A percentile compares a stretch with the other conserved stretches of the same genome.
Evolutionary conservation across 23 tunicate species (phyloP).

Genomic region (Halocynthia aurantium): DNA sequence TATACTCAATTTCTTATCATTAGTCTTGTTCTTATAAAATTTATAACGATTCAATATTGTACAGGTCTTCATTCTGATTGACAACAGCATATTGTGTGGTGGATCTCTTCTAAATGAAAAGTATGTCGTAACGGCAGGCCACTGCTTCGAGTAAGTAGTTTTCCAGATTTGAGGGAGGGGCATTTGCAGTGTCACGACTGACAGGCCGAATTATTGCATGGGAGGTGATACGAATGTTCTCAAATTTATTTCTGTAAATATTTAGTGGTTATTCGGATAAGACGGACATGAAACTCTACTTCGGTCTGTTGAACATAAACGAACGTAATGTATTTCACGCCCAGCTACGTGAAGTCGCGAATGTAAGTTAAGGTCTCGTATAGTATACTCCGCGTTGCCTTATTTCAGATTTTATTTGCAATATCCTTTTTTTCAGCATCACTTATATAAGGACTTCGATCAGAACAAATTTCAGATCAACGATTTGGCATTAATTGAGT

Average conservation of each 20-base stretch:
- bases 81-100: slow-evolving; percentile 10
- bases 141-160: slow-evolving; percentile 17
- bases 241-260: too few species aligned
- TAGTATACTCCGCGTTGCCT: not conserved
- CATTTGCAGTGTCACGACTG: too few species aligned
- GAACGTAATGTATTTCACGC: not conserved
- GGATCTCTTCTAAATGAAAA: slow-evolving; percentile 6
- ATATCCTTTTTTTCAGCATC: not conserved
- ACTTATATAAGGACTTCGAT: slow-evolving; percentile 23
- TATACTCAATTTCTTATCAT: not conserved
- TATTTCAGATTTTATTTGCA: too few species aligned
- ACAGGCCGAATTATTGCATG: too few species aligned
- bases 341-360: not conserved
- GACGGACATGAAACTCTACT: slow-evolving; percentile 3
- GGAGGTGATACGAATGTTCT: too few species aligned
- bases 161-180: too few species aligned
- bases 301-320: slow-evolving; percentile 13
- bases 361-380: not conserved
- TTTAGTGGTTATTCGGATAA: not conserved
- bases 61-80: not conserved
- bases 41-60: not conserved
- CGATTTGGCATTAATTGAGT: slow-evolving; percentile 37
- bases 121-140: slow-evolving; percentile 17
- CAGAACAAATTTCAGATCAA: slow-evolving; percentile 14
- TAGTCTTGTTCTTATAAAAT: not conserved